A percentile compares a stretch with the other conserved stretches of the same genome.
phyloP scores from a whole-genome alignment of 64 coral and sea anemone species.

The Dendrophyllia cribrosa region DNA sequence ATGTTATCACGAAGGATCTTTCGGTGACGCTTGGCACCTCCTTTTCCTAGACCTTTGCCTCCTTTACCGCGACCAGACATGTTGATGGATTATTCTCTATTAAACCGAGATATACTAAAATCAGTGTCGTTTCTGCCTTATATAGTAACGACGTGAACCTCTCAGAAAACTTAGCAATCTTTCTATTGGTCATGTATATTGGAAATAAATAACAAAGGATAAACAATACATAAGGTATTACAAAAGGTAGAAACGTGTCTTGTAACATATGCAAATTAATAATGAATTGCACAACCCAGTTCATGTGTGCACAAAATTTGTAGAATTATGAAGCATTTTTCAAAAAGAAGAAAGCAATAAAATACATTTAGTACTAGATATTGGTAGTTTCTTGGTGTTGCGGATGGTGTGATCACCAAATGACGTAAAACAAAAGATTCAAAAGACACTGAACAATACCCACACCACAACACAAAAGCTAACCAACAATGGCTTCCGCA shows the following conservation, averaged over 20 bases:
- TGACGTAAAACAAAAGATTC: no score
- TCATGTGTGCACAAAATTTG: no score
- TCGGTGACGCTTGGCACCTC: constrained; percentile 76
- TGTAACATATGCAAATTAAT: no score
- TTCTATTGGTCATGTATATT: neutral
- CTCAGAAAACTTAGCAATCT: neutral
- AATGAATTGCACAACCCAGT: no score
- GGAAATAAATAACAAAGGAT: neutral
- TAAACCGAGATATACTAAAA: neutral
- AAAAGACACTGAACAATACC: no score
- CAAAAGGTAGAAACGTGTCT: neutral
- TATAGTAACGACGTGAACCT: neutral
- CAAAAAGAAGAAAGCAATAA: no score
- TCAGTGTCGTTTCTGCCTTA: neutral
- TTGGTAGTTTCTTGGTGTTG: no score
- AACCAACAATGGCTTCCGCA: no score
- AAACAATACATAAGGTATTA: neutral
- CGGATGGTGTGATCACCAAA: no score
- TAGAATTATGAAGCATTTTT: no score
- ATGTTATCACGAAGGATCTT: constrained; percentile 75
- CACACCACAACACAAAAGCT: no score
- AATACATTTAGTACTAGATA: neutral
- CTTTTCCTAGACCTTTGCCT: constrained; percentile 78
- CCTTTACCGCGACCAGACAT: constrained; percentile 78
- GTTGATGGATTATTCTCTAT: neutral